These are phyloP conservation scores for Cosmorhoe ocellata DNA, from an alignment of 2,888 invertebrate species.

Conservation along the genomic window DNA sequence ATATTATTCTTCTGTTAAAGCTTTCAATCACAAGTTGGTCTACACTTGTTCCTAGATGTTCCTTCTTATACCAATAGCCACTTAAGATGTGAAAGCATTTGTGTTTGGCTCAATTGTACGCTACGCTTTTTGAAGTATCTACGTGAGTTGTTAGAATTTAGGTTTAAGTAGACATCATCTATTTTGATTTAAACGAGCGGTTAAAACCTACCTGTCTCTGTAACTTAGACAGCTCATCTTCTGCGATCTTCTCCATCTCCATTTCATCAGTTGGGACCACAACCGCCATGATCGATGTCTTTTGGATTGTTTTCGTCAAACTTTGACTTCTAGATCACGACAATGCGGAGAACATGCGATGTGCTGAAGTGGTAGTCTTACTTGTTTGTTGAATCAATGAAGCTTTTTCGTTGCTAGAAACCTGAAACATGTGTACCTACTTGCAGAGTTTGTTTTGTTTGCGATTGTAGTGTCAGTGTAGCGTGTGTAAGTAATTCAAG, in stretches of 20 bases:
- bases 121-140: no score
- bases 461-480: background rate
- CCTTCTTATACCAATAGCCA: no score
- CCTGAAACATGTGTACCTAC: background rate
- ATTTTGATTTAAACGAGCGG: no score
- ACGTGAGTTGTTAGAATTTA: no score
- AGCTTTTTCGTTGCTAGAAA: constrained; percentile 2
- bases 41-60: no score
- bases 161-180: no score
- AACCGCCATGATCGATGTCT: constrained; percentile 56
- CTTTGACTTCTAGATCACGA: background rate
- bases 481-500: no score
- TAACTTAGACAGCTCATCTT: constrained; percentile 89
- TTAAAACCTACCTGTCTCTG: constrained; percentile 85
- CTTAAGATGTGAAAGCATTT: no score
- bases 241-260: constrained; percentile 90
- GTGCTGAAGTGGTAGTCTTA: background rate
- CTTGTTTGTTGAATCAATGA: constrained; percentile 11
- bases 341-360: background rate
- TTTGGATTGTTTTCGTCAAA: background rate
- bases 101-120: no score
- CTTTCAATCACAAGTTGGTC: no score
- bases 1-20: background rate
- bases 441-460: background rate
- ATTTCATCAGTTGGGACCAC: constrained; percentile 79